A percentile compares a stretch with the other conserved stretches of the same genome.
These are phyloP conservation scores for Trichogramma evanescens DNA, from an alignment of 2,888 invertebrate species.

Conservation along the genomic window DNA sequence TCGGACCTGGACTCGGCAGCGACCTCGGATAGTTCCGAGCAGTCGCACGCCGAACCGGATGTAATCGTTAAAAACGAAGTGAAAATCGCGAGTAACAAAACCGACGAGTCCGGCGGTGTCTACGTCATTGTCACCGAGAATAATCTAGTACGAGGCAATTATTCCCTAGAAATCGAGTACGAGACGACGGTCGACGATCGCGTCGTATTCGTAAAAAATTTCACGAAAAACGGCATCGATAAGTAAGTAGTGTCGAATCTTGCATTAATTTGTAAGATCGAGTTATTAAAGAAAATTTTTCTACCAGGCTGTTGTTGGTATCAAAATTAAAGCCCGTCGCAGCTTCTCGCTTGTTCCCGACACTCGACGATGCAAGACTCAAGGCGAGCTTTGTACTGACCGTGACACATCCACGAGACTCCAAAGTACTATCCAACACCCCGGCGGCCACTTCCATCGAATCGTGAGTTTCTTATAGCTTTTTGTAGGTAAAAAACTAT, in stretches of 20 bases:
- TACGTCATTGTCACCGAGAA: slow-evolving; percentile 28
- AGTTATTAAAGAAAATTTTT: not conserved
- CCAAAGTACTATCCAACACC: slow-evolving; percentile 66
- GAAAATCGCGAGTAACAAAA: slow-evolving; percentile 25
- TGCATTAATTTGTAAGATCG: not conserved
- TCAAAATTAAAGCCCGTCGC: slow-evolving; percentile 29
- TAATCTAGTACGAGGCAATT: slow-evolving; percentile 27
- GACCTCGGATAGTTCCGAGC: not conserved
- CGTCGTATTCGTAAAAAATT: slow-evolving; percentile 20
- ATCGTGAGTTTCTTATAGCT: slow-evolving; percentile 28
- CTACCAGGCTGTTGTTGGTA: slow-evolving; percentile 30
- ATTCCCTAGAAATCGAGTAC: slow-evolving; percentile 35
- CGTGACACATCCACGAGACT: slow-evolving; percentile 58
- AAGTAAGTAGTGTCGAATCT: not conserved
- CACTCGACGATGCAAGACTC: slow-evolving; percentile 66
- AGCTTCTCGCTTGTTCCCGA: slow-evolving; percentile 33
- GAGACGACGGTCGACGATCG: slow-evolving; percentile 24
- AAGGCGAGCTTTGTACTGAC: slow-evolving; percentile 71
- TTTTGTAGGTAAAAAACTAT: not conserved
- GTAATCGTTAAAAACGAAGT: slow-evolving; percentile 18
- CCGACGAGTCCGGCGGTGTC: slow-evolving; percentile 29
- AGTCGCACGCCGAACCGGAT: not conserved
- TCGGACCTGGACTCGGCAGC: not conserved
- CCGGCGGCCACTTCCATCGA: slow-evolving; percentile 47
- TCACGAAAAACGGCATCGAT: slow-evolving; percentile 14